These are phyloP conservation scores for Ovis canadensis DNA, from an alignment of 2,113 vertebrate species.

Conservation along the genomic window DNA sequence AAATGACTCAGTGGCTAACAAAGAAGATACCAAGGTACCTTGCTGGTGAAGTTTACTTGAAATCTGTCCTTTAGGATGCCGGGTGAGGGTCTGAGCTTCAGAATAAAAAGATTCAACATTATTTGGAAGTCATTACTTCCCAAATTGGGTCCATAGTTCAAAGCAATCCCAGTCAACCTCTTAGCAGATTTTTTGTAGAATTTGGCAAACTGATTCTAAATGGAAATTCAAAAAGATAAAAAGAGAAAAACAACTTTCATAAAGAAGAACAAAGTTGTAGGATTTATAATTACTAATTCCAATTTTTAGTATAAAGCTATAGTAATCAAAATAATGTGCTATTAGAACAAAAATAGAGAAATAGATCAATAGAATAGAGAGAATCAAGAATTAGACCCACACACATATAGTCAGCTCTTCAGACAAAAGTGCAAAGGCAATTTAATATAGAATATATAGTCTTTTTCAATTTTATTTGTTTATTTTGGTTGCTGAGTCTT, in stretches of 20 bases:
- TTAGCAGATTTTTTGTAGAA: not conserved
- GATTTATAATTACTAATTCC: not conserved
- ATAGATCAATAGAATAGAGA: not conserved
- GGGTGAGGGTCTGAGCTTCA: not conserved
- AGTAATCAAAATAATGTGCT: not conserved
- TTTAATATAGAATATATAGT: not conserved
- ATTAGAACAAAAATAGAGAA: not conserved
- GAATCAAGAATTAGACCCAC: not conserved
- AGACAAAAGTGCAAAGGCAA: not conserved
- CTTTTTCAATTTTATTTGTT: not conserved
- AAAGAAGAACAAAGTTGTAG: not conserved
- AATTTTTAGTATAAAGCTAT: not conserved
- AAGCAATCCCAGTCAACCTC: not conserved
- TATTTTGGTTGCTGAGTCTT: not conserved
- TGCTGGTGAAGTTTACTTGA: not conserved
- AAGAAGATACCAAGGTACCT: not conserved
- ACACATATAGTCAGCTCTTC: not conserved
- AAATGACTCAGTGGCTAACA: not conserved
- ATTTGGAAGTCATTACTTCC: not conserved
- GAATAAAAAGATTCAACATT: not conserved
- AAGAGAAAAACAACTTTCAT: not conserved
- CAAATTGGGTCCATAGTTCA: not conserved
- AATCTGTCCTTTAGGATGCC: not conserved
- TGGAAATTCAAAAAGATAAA: not conserved
- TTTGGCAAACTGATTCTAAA: not conserved